Base-by-base conservation (phyloP, 2,888 invertebrate genomes). In the Thymelicus acteon region DNA sequence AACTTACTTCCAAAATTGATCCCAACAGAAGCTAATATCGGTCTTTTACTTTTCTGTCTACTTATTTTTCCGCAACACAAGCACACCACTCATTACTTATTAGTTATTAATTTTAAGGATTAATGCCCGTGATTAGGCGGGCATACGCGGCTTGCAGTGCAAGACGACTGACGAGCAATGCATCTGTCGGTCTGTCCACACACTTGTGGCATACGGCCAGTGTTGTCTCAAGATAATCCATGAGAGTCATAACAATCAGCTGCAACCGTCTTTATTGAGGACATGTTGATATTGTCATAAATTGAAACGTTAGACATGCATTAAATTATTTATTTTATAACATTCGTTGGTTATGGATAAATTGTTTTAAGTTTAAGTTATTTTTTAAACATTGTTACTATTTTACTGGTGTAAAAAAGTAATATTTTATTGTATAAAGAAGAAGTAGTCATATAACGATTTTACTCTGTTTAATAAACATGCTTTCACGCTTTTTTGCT, bases 81-180 rank as follows among this genome's bases (percentile, higher is more conserved):
- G 31, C 60, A 70, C 58, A 8, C 7, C 52, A 61, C 52, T 60
- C 49, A 70, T 64, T 31, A 24, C 2, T 24, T 24, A 24, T 24
- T 31, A 31, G 31, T 31, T 31, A 31, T 31, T 31, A 31, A 1
- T 31, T 31, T 31, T 31, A 49, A 70, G 47, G 64, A 64, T 2
- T 15, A 19, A 39, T 60, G 13, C n/a, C 19, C 15, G 67, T 60
- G 58, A 44, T 40, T 39, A 78, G 75, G 76, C 81, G 85, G 82
- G 87, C 80, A 85, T 78, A 75, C 87, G 74, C 83, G 76, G 65
- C 80, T 86, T 85, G 80, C 76, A 82, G 76, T 85, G 80, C 82
- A 81, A 80, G 79, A 76, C 83, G 81, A 91, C 91, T 91, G 90
- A 82, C 84, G 82, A n/a, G n/a, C n/a, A n/a, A 81, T 89, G 89